These are phyloP conservation scores for Apteryx mantelli DNA, from an alignment of 2,113 vertebrate genomes.

Conservation along the genomic window DNA sequence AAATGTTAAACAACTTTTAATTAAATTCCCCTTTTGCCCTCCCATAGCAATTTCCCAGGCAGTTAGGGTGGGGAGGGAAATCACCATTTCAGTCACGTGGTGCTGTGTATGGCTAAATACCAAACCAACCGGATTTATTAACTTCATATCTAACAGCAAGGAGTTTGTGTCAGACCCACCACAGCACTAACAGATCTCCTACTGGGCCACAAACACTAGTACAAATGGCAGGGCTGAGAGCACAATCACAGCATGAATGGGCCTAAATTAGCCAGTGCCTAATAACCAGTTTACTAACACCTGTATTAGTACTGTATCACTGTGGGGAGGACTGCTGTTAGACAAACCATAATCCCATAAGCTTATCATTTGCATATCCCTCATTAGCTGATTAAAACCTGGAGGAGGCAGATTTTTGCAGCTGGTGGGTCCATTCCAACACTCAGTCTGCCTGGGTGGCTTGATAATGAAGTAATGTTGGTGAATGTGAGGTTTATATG, in stretches of 20 bases:
- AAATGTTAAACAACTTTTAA: background rate
- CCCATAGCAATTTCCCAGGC: slow-evolving; percentile 70
- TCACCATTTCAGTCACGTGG: background rate
- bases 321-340: slow-evolving; percentile 81
- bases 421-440: slow-evolving; percentile 77
- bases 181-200: slow-evolving; percentile 84
- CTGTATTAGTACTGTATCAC: slow-evolving; percentile 89
- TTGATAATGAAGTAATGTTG: slow-evolving; percentile 83
- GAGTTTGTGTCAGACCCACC: slow-evolving; percentile 87
- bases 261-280: slow-evolving; percentile 83
- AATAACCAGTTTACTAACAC: slow-evolving; percentile 92
- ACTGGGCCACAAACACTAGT: slow-evolving; percentile 78
- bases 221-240: slow-evolving; percentile 82
- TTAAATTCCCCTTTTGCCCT: background rate
- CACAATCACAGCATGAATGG: slow-evolving; percentile 82
- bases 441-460: slow-evolving; percentile 89
- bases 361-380: slow-evolving; percentile 90
- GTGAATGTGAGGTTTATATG: slow-evolving; percentile 88
- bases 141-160: slow-evolving; percentile 61
- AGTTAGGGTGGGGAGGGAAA: background rate
- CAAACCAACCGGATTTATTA: slow-evolving; percentile 60
- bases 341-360: slow-evolving; percentile 95
- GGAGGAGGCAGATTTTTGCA: slow-evolving; percentile 76
- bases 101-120: slow-evolving; percentile 30
- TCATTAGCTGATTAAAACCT: slow-evolving; percentile 86